Evolutionary conservation across 2,797 vertebrate genomes (phyloP).

Genomic region (Rhodeus uyekii): DNA sequence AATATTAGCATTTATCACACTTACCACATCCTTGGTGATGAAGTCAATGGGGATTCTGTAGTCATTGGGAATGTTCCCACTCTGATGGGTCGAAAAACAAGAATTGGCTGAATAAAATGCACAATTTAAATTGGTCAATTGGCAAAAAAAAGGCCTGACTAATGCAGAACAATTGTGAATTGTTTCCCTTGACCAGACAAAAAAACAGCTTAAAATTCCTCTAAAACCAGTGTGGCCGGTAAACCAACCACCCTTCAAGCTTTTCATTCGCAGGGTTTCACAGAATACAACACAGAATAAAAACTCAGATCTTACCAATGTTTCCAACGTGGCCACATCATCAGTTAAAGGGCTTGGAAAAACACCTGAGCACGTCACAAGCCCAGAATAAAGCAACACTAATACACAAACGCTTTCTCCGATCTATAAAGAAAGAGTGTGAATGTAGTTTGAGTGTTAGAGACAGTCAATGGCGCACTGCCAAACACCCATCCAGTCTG

Average conservation of each 20-base stretch:
- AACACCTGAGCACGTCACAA: constrained; percentile 54
- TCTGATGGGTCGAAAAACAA: constrained; percentile 60
- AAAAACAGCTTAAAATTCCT: not conserved
- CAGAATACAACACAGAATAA: not conserved
- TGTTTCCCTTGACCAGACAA: not conserved
- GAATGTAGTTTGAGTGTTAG: not conserved
- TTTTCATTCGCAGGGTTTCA: not conserved
- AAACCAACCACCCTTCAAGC: not conserved
- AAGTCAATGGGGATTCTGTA: constrained; percentile 79
- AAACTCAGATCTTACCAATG: constrained; percentile 48
- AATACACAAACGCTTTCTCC: constrained; percentile 56
- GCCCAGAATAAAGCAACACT: constrained; percentile 54
- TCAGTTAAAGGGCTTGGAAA: constrained; percentile 58
- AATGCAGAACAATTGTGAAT: too few relatives aligned
- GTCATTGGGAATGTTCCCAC: constrained; percentile 81
- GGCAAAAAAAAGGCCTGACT: too few relatives aligned
- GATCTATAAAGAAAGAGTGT: constrained; percentile 33
- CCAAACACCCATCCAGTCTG: not conserved
- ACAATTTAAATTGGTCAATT: not conserved
- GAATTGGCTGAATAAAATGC: not conserved
- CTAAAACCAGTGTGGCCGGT: not conserved
- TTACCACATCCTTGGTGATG: constrained; percentile 80
- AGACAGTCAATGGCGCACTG: not conserved
- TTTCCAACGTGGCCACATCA: constrained; percentile 55
- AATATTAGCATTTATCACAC: constrained; percentile 51